phyloP scores from a whole-genome alignment of 2,113 vertebrate genomes.

The Sinocyclocheilus anophthalmus region DNA sequence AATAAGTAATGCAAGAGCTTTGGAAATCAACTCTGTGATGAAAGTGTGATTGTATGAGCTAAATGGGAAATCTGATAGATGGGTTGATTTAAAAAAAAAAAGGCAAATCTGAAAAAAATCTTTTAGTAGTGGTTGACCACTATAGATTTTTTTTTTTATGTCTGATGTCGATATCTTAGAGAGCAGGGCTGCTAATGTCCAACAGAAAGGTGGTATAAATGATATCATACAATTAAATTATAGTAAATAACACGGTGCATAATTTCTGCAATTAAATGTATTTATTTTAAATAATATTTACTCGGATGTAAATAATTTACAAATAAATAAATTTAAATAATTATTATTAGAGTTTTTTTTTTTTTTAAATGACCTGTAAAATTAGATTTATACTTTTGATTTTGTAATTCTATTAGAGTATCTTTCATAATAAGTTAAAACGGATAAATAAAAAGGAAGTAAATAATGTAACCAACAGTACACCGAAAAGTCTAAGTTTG shows the following conservation, averaged over 20 bases:
- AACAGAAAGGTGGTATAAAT: not conserved
- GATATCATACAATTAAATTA: not conserved
- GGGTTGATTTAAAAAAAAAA: not conserved
- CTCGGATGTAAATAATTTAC: not conserved
- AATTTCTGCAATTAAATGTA: not conserved
- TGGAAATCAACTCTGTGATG: too few species aligned
- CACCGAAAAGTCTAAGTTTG: too few species aligned
- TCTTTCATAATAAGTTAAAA: too few species aligned
- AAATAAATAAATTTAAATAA: not conserved
- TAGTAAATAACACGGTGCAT: not conserved
- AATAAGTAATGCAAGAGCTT: too few species aligned
- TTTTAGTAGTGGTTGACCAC: not conserved
- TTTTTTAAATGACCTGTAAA: too few species aligned
- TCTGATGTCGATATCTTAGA: not conserved
- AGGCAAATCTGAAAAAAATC: not conserved
- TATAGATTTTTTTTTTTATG: not conserved
- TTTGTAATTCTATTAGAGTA: too few species aligned
- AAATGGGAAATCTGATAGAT: too few species aligned
- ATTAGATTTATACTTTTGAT: too few species aligned
- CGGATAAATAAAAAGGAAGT: too few species aligned
- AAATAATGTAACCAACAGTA: too few species aligned
- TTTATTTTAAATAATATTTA: not conserved
- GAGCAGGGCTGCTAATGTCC: not conserved
- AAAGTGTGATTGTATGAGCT: too few species aligned
- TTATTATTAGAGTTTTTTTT: too few species aligned